Base-by-base conservation (phyloP, 2,113 vertebrate genomes). In the Picathartes gymnocephalus region DNA sequence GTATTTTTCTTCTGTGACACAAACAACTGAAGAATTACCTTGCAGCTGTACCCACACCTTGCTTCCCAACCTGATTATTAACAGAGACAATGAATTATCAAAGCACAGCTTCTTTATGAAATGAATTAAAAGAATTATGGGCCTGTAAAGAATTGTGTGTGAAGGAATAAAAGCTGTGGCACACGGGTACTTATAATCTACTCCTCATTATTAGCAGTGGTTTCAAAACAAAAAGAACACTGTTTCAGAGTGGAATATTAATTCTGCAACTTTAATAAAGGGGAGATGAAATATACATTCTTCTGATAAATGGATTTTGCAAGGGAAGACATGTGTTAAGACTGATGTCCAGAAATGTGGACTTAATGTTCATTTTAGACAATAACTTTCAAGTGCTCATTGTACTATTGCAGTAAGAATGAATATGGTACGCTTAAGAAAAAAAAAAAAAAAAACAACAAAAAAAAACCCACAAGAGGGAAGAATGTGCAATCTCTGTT, bases 381-480 rank as follows among this genome's bases (percentile, higher is more conserved):
- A 48, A 4, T 4, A 81, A 20, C 9, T 31, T n/a, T 78, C n/a
- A 57, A 39, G 20, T 24, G 9, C 31, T 61, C 18, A 15, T 27
- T 57, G 11, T 7, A 39, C 37, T 31, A 57, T 0, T 78, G 60
- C 22, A 62, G 9, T 27, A 13, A 73, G 31, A 84, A 87, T 22
- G 35, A 4, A 39, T 11, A 48, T 0, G 0, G 27, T 31, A 45
- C 24, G 31, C 56, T 7, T n/a, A 61, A 39, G 11, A 2, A 6
- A 21, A 35, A 65, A 28, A 61, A 31, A n/a, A 31, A 1, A 9
- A 39, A 39, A 9, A 39, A 39, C 39, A 39, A 39, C 39, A 39
- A 39, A 39, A 39, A 39, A 39, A 39, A 9, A 39, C 39, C 39
- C 37, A 54, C 23, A 57, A 6, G 9, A 68, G 57, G 35, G 37